Conservation (phyloP, 2,888 invertebrate genomes). For the Lasiommata megera region DNA sequence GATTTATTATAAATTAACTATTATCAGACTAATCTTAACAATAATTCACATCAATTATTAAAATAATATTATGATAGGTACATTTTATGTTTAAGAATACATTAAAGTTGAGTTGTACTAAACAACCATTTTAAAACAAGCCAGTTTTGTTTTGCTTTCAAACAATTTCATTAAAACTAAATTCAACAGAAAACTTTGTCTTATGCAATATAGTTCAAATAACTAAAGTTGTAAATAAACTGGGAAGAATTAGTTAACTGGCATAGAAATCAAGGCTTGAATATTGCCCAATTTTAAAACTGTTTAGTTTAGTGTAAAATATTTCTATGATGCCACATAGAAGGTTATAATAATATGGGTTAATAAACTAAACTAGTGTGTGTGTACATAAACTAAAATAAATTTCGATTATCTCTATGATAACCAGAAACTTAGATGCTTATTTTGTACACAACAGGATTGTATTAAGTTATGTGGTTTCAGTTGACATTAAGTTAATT, state of each 20-base stretch:
- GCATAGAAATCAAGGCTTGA: no score
- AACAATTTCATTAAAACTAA: no score
- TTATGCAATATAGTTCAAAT: not conserved
- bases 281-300: no score
- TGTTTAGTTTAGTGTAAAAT: no score
- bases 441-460: not conserved
- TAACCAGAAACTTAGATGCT: conserved; percentile 5
- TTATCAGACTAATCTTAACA: conserved; percentile 12
- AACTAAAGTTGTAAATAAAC: not conserved
- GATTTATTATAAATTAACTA: conserved; percentile 30
- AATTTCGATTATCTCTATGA: conserved; percentile 12
- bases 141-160: no score
- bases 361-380: not conserved
- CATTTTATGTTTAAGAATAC: not conserved
- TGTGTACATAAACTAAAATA: conserved; percentile 2
- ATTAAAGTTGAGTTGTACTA: not conserved
- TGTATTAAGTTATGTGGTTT: no score
- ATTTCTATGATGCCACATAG: not conserved
- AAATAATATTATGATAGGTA: conserved; percentile 17
- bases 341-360: not conserved
- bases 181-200: no score
- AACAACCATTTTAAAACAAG: not conserved
- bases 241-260: not conserved
- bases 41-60: conserved; percentile 20
- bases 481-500: no score